phyloP scores from a whole-genome alignment of 2,797 vertebrate species.

The Sciaenops ocellatus region DNA sequence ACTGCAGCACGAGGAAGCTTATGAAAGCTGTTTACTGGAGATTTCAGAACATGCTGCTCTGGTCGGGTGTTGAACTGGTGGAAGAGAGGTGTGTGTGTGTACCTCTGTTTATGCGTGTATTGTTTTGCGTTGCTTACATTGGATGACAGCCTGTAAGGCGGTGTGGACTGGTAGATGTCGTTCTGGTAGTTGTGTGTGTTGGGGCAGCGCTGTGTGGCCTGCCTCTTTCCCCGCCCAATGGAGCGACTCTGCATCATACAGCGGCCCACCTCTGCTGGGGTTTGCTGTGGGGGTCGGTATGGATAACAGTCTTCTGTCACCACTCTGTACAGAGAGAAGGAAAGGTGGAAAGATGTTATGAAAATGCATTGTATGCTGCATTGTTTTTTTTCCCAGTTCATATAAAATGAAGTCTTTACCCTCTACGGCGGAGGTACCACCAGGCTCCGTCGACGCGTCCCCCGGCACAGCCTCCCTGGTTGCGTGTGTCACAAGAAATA shows the following conservation, averaged over 20 bases:
- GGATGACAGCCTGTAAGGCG: slow-evolving; percentile 91
- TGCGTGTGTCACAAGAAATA: slow-evolving; percentile 94
- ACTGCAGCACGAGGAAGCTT: slow-evolving; percentile 25
- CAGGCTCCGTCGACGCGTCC: slow-evolving; percentile 94
- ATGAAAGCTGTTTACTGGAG: slow-evolving; percentile 22
- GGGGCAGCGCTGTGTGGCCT: slow-evolving; percentile 90
- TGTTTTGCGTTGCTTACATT: slow-evolving; percentile 59
- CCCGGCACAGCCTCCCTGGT: slow-evolving; percentile 93
- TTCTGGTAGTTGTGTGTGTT: slow-evolving; percentile 91
- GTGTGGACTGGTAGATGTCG: slow-evolving; percentile 91
- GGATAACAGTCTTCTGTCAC: slow-evolving; percentile 97
- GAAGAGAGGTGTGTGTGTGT: not conserved
- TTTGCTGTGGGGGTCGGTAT: slow-evolving; percentile 81
- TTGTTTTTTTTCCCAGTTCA: not conserved
- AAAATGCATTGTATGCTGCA: not conserved
- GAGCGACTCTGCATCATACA: slow-evolving; percentile 98
- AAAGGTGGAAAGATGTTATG: not conserved
- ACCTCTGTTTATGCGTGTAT: not conserved
- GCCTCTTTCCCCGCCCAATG: slow-evolving; percentile 93
- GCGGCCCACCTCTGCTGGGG: slow-evolving; percentile 67
- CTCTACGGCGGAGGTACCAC: slow-evolving; percentile 94
- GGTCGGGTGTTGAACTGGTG: not conserved
- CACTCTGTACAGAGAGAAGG: slow-evolving; percentile 83
- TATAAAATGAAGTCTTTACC: slow-evolving; percentile 77
- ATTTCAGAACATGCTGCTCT: slow-evolving; percentile 1